Percentiles rank a stretch among this genome's conserved stretches.
These are phyloP conservation scores for Alloplasta piceator DNA, from an alignment of 2,888 invertebrate species.

Conservation along the genomic window DNA sequence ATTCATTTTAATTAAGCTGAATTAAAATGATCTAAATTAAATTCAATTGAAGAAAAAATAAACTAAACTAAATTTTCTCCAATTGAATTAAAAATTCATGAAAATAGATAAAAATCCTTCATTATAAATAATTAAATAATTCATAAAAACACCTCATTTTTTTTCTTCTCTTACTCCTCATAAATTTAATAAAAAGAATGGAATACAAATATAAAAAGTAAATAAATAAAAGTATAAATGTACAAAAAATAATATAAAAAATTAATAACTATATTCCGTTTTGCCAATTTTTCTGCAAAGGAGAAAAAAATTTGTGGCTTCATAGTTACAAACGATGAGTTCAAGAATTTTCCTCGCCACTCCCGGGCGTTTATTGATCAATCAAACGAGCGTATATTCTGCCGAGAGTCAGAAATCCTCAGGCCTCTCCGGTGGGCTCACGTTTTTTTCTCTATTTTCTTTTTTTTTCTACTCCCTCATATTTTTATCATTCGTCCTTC, in stretches of 20 bases:
- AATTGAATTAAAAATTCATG: no score
- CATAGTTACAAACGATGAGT: constrained; percentile 7
- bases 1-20: not conserved
- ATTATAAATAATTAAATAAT: not conserved
- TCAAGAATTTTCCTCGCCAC: constrained; percentile 32
- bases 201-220: no score
- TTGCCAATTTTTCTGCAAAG: not conserved
- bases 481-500: not conserved
- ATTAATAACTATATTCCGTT: not conserved
- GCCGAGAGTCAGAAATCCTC: constrained; percentile 40
- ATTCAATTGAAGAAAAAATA: not conserved
- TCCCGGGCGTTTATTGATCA: constrained; percentile 77
- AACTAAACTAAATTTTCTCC: no score
- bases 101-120: not conserved
- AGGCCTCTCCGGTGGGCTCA: constrained; percentile 14
- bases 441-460: not conserved
- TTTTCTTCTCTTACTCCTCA: no score
- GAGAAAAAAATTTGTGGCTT: not conserved
- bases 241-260: no score
- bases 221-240: no score
- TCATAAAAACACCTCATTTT: not conserved
- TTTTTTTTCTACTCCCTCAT: not conserved
- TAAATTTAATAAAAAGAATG: no score
- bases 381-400: constrained; percentile 70
- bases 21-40: not conserved